Evolutionary conservation across 37 sponge, comb jelly and placozoan species (phyloP).

Genomic region (Ianthella basta): DNA sequence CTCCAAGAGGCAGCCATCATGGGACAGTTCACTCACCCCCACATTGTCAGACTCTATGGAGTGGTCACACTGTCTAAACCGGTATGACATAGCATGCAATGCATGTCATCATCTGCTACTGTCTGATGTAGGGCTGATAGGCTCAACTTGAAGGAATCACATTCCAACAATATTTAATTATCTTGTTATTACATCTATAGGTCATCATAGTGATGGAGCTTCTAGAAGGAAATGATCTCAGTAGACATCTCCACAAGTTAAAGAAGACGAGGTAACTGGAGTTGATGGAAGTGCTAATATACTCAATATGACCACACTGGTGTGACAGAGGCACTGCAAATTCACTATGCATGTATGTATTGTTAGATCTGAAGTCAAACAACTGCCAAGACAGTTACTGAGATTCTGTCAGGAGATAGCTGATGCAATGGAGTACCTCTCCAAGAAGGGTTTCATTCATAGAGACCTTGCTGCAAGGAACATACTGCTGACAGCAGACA

Average conservation of each 20-base stretch:
- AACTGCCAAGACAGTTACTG: not conserved
- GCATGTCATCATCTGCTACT: not conserved
- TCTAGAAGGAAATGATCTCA: not conserved
- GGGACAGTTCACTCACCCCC: conserved; percentile 24
- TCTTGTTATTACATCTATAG: not conserved
- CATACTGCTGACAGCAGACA: conserved; percentile 52
- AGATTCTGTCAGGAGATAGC: conserved; percentile 55
- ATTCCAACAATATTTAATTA: too few species aligned
- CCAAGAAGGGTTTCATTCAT: conserved; percentile 64
- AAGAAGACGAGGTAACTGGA: not conserved
- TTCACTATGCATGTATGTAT: not conserved
- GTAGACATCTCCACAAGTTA: not conserved
- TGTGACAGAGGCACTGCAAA: too few species aligned
- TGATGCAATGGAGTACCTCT: conserved; percentile 67
- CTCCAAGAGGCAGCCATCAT: conserved; percentile 26
- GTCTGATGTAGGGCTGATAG: too few species aligned
- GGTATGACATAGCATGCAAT: not conserved
- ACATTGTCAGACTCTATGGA: conserved; percentile 23
- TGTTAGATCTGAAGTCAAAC: not conserved
- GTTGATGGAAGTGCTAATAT: not conserved
- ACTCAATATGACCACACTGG: not conserved
- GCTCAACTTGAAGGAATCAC: too few species aligned
- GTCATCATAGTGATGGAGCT: not conserved
- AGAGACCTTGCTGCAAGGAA: conserved; percentile 82
- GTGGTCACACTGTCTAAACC: not conserved